A percentile compares a stretch with the other conserved stretches of the same genome.
These are phyloP conservation scores for Lanistes nyassanus DNA, from an alignment of 1,140 invertebrate species.

Conservation along the genomic window DNA sequence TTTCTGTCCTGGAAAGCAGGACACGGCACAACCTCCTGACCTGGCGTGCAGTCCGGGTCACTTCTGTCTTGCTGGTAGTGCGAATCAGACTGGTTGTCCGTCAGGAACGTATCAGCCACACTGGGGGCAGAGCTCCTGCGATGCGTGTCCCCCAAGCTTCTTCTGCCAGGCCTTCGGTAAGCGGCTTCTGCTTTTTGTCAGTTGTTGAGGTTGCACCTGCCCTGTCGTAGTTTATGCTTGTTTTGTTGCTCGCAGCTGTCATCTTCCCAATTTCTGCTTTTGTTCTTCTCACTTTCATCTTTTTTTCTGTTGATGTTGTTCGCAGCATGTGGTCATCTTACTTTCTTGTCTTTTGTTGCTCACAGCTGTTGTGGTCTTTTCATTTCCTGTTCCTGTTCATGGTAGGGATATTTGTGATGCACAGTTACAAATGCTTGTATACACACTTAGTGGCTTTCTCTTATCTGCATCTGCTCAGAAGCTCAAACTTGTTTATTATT, in stretches of 20 bases:
- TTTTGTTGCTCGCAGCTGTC: neutral
- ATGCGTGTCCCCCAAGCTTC: constrained; percentile 56
- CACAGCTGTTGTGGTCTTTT: too few species aligned
- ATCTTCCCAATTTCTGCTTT: neutral
- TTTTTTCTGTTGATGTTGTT: too few species aligned
- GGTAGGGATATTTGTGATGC: too few species aligned
- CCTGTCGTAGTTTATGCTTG: neutral
- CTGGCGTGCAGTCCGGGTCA: constrained; percentile 58
- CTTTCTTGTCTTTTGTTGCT: too few species aligned
- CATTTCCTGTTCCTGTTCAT: too few species aligned
- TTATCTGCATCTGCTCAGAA: too few species aligned
- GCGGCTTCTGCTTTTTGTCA: neutral
- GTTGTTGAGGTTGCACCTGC: neutral
- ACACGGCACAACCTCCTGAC: constrained; percentile 41
- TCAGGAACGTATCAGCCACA: constrained; percentile 61
- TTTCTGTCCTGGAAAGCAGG: constrained; percentile 60
- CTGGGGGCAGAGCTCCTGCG: constrained; percentile 53
- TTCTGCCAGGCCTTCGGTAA: constrained; percentile 62
- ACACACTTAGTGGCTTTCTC: too few species aligned
- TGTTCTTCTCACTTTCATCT: too few species aligned
- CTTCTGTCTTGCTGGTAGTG: constrained; percentile 58
- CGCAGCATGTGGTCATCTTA: too few species aligned
- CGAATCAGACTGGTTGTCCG: constrained; percentile 61
- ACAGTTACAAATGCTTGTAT: too few species aligned
- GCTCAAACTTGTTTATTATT: too few species aligned